These are phyloP conservation scores for Heliothis subflexa DNA, from an alignment of 1,140 invertebrate genomes.

Conservation along the genomic window DNA sequence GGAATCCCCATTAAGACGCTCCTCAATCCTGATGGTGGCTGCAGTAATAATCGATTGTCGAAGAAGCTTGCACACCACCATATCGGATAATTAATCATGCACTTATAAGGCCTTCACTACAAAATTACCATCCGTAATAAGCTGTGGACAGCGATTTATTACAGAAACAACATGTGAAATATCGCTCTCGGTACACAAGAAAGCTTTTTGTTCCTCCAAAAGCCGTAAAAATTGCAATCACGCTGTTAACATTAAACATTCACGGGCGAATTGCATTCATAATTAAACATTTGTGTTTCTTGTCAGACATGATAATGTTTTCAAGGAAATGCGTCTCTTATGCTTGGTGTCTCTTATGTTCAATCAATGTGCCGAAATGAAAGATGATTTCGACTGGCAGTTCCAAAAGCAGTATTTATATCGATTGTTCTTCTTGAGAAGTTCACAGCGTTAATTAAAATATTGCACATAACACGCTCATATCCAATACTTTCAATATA, in stretches of 20 bases:
- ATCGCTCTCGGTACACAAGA: slow-evolving; percentile 17
- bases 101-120: slow-evolving; percentile 64
- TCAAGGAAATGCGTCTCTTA: neutral
- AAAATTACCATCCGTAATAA: slow-evolving; percentile 67
- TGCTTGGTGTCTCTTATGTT: slow-evolving; percentile 13
- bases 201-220: slow-evolving; percentile 18
- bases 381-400: neutral
- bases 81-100: slow-evolving; percentile 68
- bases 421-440: neutral
- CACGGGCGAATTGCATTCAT: slow-evolving; percentile 21
- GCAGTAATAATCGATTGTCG: slow-evolving; percentile 59
- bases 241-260: slow-evolving; percentile 28
- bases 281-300: slow-evolving; percentile 36
- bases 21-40: slow-evolving; percentile 49
- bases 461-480: too few species aligned
- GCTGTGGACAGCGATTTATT: slow-evolving; percentile 59
- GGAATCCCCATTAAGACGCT: slow-evolving; percentile 57
- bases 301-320: slow-evolving; percentile 8
- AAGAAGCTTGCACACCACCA: slow-evolving; percentile 58
- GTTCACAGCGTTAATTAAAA: too few species aligned
- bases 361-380: slow-evolving; percentile 19
- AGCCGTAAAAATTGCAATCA: slow-evolving; percentile 40
- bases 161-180: slow-evolving; percentile 38
- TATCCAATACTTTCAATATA: neutral
- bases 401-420: neutral